Percentiles rank a stretch among this genome's conserved stretches.
Evolutionary conservation across 2,113 vertebrate genomes (phyloP).

Genomic region (Nothoprocta pentlandii): DNA sequence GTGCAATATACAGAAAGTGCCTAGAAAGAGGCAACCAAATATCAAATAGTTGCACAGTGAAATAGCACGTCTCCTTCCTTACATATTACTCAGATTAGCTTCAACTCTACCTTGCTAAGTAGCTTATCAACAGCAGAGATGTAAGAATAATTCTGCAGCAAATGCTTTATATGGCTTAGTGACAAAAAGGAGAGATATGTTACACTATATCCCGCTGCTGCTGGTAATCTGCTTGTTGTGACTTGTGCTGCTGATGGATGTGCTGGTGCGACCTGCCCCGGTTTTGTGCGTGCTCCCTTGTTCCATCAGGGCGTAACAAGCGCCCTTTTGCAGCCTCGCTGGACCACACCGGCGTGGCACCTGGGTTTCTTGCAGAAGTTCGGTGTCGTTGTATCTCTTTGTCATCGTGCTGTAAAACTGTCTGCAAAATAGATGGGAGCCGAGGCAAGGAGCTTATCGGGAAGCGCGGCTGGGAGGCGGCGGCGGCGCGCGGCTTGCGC

Average conservation of each 20-base stretch:
- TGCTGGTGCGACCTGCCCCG: not conserved
- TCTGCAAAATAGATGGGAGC: not conserved
- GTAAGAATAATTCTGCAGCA: conserved; percentile 19
- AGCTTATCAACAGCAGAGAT: conserved; percentile 48
- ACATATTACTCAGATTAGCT: not conserved
- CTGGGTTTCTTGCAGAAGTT: not conserved
- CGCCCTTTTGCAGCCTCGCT: not conserved
- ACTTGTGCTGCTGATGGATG: not conserved
- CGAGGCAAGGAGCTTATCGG: not conserved
- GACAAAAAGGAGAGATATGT: not conserved
- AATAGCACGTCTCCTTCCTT: not conserved
- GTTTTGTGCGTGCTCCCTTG: rapidly evolving
- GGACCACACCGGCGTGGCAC: not conserved
- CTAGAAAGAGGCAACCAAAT: not conserved
- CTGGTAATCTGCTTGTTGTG: not conserved
- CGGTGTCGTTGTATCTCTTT: not conserved
- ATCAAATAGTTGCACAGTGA: not conserved
- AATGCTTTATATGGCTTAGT: conserved; percentile 25
- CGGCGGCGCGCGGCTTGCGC: not conserved
- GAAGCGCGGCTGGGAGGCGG: not conserved
- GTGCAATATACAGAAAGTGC: not conserved
- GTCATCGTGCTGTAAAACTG: not conserved
- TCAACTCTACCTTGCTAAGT: conserved; percentile 36
- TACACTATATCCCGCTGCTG: not conserved
- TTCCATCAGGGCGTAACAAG: not conserved